A percentile compares a stretch with the other conserved stretches of the same genome.
phyloP scores from a whole-genome alignment of 2,888 invertebrate species.

The Hypomecis atomaria region DNA sequence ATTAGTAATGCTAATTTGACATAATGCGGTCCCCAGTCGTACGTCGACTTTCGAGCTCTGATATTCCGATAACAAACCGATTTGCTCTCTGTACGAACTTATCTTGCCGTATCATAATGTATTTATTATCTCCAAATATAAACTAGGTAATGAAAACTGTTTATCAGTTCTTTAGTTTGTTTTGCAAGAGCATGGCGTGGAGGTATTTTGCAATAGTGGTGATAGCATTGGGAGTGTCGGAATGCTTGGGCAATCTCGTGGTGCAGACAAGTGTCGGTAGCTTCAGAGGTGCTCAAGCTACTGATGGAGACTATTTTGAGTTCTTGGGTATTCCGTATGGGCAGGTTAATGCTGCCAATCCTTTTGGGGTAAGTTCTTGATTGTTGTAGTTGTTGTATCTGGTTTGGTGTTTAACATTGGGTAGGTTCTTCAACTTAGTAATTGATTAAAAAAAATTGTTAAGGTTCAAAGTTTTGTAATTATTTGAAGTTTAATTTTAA shows the following conservation, averaged over 20 bases:
- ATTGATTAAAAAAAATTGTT: too few relatives aligned
- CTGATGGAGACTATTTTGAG: constrained; percentile 56
- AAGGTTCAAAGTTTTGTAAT: too few relatives aligned
- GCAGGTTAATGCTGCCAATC: constrained; percentile 51
- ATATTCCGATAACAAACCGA: constrained; percentile 19
- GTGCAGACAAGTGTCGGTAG: constrained; percentile 54
- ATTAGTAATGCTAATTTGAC: neutral
- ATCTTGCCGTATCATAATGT: constrained; percentile 24
- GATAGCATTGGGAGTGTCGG: constrained; percentile 15
- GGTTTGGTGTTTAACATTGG: too few relatives aligned
- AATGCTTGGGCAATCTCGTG: constrained; percentile 25
- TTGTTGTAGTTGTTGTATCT: too few relatives aligned
- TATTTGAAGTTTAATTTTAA: too few relatives aligned
- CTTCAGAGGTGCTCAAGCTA: constrained; percentile 51
- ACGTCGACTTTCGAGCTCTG: neutral
- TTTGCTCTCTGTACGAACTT: constrained; percentile 13
- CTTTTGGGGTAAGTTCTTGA: constrained; percentile 57
- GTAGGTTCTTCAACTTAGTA: too few relatives aligned
- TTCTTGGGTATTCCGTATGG: constrained; percentile 64
- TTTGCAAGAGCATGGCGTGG: constrained; percentile 19
- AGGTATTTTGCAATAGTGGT: constrained; percentile 16
- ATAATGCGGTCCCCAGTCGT: neutral
- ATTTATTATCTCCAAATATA: constrained; percentile 23
- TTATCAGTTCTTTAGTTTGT: constrained; percentile 23
- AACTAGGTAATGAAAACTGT: constrained; percentile 13